These are phyloP conservation scores for Grus americana DNA, from an alignment of 2,113 vertebrate species.

Conservation along the genomic window DNA sequence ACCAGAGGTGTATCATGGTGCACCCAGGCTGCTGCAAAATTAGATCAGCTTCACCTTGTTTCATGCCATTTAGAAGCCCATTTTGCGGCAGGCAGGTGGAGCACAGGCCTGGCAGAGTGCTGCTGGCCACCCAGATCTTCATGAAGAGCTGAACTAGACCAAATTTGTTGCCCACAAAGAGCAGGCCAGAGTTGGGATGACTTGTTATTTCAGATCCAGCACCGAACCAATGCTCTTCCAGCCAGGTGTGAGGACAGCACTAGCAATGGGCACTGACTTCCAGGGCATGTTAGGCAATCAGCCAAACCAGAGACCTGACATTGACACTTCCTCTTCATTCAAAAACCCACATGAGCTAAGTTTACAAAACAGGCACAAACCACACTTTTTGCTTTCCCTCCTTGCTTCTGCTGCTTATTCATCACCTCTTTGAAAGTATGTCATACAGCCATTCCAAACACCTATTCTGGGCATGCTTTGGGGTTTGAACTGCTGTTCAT, in stretches of 20 bases:
- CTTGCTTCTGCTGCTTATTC: background rate
- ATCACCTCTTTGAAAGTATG: background rate
- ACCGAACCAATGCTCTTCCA: background rate
- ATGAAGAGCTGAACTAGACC: background rate
- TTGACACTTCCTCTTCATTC: background rate
- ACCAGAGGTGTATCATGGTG: background rate
- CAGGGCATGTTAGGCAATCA: background rate
- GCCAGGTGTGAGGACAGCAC: background rate
- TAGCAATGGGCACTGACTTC: background rate
- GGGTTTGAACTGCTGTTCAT: background rate
- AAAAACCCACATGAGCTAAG: background rate
- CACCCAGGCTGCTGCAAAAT: background rate
- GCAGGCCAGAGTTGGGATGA: background rate
- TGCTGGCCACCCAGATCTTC: background rate
- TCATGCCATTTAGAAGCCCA: background rate
- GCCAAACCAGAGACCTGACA: background rate
- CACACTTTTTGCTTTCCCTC: background rate
- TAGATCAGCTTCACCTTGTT: background rate
- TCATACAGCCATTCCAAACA: background rate
- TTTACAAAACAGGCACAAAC: background rate
- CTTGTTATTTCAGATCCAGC: background rate
- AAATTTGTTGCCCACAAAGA: background rate
- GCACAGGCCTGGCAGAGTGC: accelerated
- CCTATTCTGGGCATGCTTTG: background rate
- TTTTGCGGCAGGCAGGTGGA: background rate